phyloP scores from a whole-genome alignment of 2,797 vertebrate genomes.

The Cynodonichthys magdalenae region DNA sequence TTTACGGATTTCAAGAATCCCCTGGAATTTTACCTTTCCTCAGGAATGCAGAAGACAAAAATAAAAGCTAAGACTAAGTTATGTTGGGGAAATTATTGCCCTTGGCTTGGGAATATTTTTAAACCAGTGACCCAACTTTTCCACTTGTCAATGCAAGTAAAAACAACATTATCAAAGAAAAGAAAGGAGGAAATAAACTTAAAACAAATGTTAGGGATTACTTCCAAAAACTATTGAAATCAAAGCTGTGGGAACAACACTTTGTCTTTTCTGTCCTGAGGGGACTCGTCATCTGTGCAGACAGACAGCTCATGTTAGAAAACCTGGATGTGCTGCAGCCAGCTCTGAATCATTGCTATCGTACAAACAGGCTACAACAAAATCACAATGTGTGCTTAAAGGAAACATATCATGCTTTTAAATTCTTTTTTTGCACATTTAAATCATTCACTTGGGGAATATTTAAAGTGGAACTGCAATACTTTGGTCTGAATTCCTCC shows the following conservation, averaged over 20 bases:
- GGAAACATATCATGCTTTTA: too few species aligned
- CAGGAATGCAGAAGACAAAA: not conserved
- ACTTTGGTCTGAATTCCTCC: too few species aligned
- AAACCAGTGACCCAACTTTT: not conserved
- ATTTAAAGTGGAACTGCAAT: too few species aligned
- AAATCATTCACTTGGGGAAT: too few species aligned
- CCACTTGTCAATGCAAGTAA: not conserved
- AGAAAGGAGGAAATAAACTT: not conserved
- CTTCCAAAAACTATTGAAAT: slow-evolving; percentile 43
- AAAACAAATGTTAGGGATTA: slow-evolving; percentile 50
- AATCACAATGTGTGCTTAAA: slow-evolving; percentile 1
- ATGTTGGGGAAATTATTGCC: not conserved
- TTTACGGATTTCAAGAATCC: not conserved
- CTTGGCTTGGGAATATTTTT: not conserved
- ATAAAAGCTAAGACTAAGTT: not conserved
- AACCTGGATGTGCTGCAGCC: slow-evolving; percentile 40
- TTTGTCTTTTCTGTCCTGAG: slow-evolving; percentile 44
- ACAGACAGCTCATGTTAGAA: slow-evolving; percentile 60
- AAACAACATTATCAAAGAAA: not conserved
- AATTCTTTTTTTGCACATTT: too few species aligned
- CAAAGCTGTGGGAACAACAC: slow-evolving; percentile 44
- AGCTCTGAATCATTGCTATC: slow-evolving; percentile 33
- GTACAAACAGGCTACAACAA: slow-evolving; percentile 18
- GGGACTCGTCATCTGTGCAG: slow-evolving; percentile 46
- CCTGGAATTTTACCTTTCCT: not conserved